phyloP scores from a whole-genome alignment of 2,888 invertebrate genomes.

The Serrognathus titanus region DNA sequence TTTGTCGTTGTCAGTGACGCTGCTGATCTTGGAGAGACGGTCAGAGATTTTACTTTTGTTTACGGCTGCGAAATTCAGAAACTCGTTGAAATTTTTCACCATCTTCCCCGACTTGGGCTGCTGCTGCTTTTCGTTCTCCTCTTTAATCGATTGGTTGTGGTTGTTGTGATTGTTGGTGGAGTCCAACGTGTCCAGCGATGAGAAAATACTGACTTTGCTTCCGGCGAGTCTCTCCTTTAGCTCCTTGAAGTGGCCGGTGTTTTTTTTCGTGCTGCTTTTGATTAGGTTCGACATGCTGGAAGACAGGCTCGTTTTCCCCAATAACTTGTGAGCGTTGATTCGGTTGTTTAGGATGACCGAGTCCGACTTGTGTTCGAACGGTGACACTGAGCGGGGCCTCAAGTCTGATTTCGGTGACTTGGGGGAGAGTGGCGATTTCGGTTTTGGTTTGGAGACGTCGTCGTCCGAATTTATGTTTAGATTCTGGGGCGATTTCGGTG shows the following conservation, averaged over 20 bases:
- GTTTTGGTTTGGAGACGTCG: neutral
- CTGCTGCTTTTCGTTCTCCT: slow-evolving; percentile 22
- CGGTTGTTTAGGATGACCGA: slow-evolving; percentile 42
- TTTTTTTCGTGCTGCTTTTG: slow-evolving; percentile 39
- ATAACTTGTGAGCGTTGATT: slow-evolving; percentile 34
- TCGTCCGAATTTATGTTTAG: neutral
- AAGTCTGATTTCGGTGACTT: slow-evolving; percentile 30
- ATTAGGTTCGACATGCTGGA: slow-evolving; percentile 48
- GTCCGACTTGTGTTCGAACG: slow-evolving; percentile 46
- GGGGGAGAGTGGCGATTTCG: slow-evolving; percentile 21
- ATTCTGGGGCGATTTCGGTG: slow-evolving; percentile 25
- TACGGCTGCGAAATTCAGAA: slow-evolving; percentile 70
- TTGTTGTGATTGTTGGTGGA: slow-evolving; percentile 27
- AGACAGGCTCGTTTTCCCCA: slow-evolving; percentile 37
- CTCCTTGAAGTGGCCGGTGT: slow-evolving; percentile 54
- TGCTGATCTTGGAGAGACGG: slow-evolving; percentile 27
- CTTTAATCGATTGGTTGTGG: slow-evolving; percentile 40
- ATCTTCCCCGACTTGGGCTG: slow-evolving; percentile 32
- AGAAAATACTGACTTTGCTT: slow-evolving; percentile 54
- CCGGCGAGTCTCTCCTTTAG: slow-evolving; percentile 54
- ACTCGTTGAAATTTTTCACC: slow-evolving; percentile 82
- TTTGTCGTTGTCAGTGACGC: slow-evolving; percentile 31
- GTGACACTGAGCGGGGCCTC: slow-evolving; percentile 46
- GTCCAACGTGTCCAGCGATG: slow-evolving; percentile 59
- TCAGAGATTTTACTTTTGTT: slow-evolving; percentile 59